Conservation (phyloP, 2,113 vertebrate species). For the Pygoscelis adeliae region DNA sequence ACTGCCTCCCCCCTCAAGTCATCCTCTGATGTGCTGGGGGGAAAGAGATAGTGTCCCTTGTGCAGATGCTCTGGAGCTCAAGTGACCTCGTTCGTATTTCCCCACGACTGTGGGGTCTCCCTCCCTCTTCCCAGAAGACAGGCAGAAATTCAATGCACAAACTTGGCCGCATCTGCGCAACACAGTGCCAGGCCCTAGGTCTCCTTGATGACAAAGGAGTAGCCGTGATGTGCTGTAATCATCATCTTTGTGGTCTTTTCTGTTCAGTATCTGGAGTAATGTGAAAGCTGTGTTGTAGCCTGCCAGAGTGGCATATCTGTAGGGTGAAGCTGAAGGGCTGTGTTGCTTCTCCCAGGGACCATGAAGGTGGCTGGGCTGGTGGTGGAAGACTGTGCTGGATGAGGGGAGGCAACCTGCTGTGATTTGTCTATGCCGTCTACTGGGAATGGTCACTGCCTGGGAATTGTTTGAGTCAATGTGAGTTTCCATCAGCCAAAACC, state of each 20-base stretch:
- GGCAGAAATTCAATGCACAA: not conserved
- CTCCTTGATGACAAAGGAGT: not conserved
- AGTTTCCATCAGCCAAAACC: not conserved
- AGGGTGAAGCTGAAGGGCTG: not conserved
- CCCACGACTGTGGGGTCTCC: fast-evolving
- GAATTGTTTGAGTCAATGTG: not conserved
- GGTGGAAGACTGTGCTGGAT: not conserved
- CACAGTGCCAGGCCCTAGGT: not conserved
- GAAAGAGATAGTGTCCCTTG: not conserved
- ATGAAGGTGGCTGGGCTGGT: not conserved
- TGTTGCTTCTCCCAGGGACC: not conserved
- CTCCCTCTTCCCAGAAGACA: not conserved
- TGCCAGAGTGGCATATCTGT: not conserved
- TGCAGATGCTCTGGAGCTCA: not conserved
- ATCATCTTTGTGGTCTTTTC: not conserved
- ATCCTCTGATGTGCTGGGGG: not conserved
- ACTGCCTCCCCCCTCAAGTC: fast-evolving
- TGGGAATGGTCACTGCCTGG: not conserved
- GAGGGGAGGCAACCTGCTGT: not conserved
- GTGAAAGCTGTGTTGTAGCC: not conserved
- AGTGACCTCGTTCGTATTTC: not conserved
- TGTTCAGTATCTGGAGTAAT: not conserved
- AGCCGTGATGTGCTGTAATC: not conserved
- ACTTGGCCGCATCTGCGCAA: not conserved
- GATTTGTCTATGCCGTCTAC: not conserved